Conservation (phyloP, 2,113 vertebrate species). For the Leptosomus discolor region DNA sequence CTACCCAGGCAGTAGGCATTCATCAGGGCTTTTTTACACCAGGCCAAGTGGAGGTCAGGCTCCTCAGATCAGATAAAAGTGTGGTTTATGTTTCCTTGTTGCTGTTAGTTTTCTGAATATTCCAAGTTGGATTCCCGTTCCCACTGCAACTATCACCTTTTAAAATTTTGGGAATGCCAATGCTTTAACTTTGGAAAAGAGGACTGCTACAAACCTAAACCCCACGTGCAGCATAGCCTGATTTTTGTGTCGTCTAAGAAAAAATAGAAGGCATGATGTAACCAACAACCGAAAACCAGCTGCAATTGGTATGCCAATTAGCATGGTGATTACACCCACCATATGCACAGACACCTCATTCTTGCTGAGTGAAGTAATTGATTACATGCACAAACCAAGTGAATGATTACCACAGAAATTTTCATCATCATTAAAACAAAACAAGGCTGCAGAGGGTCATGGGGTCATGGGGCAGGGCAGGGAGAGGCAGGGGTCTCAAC, state of each 20-base stretch:
- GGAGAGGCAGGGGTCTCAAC: rapidly evolving
- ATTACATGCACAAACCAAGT: background rate
- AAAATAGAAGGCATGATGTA: background rate
- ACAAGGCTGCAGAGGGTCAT: background rate
- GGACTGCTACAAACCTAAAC: background rate
- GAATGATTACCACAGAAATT: background rate
- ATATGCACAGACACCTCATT: background rate
- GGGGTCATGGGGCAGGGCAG: rapidly evolving
- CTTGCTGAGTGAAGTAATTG: background rate
- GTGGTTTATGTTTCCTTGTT: background rate
- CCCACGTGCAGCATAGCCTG: background rate
- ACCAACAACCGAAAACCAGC: background rate
- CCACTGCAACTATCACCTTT: background rate
- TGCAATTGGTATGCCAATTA: background rate
- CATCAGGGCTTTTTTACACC: background rate
- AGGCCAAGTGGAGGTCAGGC: background rate
- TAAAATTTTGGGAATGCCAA: background rate
- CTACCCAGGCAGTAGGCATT: background rate
- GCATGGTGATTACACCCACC: background rate
- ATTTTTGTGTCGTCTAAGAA: background rate
- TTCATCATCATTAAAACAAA: background rate
- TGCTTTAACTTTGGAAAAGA: background rate
- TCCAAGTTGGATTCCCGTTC: background rate
- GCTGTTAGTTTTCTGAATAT: background rate
- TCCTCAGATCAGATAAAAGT: background rate